Percentiles rank a stretch among this genome's conserved stretches.
Evolutionary conservation across 1,140 invertebrate genomes (phyloP).

Genomic region (Geopemphigus sp.): DNA sequence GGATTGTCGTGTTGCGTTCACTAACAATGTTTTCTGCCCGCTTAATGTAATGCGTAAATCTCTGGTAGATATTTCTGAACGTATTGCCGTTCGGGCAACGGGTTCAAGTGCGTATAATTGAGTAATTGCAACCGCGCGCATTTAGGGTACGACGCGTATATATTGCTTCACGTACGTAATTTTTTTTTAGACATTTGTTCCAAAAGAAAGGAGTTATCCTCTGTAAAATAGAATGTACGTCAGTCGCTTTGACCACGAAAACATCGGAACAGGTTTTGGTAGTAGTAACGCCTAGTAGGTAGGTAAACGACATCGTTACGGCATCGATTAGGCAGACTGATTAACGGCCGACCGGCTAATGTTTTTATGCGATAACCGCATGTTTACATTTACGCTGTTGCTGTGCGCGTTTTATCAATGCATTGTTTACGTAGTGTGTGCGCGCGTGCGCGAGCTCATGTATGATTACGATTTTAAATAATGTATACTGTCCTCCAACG

Average conservation of each 20-base stretch:
- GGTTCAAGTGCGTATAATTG: background rate
- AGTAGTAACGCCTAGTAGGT: background rate
- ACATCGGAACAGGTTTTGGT: background rate
- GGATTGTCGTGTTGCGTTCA: no score
- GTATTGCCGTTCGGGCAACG: background rate
- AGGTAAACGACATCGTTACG: background rate
- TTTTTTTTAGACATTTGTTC: slow-evolving; percentile 33
- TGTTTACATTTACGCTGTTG: background rate
- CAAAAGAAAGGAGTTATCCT: slow-evolving; percentile 42
- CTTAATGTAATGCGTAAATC: no score
- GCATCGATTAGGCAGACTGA: background rate
- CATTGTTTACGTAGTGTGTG: background rate
- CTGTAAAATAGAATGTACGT: background rate
- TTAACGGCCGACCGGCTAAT: background rate
- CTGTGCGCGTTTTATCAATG: background rate
- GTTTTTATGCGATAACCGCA: background rate
- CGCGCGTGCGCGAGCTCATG: no score
- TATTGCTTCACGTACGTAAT: background rate
- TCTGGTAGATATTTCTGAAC: background rate
- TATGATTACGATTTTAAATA: no score
- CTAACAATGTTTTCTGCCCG: no score
- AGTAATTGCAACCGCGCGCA: background rate
- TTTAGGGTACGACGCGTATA: background rate
- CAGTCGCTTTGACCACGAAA: slow-evolving; percentile 8
- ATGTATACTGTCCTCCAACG: no score